A percentile compares a stretch with the other conserved stretches of the same genome.
These are phyloP conservation scores for Antheraea assamensis DNA, from an alignment of 2,888 invertebrate genomes.

Conservation along the genomic window DNA sequence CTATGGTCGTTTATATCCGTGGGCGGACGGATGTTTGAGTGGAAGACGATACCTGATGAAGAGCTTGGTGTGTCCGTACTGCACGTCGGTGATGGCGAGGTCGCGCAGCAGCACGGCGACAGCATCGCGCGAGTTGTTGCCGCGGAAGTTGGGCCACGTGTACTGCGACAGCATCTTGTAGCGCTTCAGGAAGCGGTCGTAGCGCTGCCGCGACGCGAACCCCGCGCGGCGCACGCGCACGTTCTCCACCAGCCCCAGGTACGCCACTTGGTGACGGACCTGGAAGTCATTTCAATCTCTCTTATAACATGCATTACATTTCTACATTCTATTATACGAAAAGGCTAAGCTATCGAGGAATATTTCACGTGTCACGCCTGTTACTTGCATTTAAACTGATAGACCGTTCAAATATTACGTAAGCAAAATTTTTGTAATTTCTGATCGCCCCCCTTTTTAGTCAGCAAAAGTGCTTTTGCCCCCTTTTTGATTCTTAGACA, in stretches of 20 bases:
- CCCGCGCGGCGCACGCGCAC: slow-evolving; percentile 97
- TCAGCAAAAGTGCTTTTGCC: too few relatives aligned
- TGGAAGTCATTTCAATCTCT: slow-evolving; percentile 32
- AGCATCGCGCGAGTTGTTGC: slow-evolving; percentile 90
- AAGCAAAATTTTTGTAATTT: too few relatives aligned
- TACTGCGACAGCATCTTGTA: slow-evolving; percentile 98
- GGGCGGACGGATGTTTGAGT: too few relatives aligned
- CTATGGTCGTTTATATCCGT: too few relatives aligned
- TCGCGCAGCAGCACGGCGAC: slow-evolving; percentile 92
- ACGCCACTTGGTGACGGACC: slow-evolving; percentile 88
- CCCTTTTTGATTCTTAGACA: too few relatives aligned
- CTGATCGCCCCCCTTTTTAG: too few relatives aligned
- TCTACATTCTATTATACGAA: too few relatives aligned
- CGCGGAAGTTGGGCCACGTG: slow-evolving; percentile 98
- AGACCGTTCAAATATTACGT: too few relatives aligned
- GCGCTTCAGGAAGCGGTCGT: slow-evolving; percentile 95
- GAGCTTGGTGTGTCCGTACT: slow-evolving; percentile 97
- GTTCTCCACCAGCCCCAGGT: slow-evolving; percentile 97
- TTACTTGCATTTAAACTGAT: too few relatives aligned
- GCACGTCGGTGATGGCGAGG: slow-evolving; percentile 90
- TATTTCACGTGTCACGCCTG: not conserved
- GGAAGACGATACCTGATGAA: slow-evolving; percentile 87
- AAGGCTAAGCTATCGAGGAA: too few relatives aligned
- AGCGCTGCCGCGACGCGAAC: slow-evolving; percentile 97
- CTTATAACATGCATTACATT: too few relatives aligned